Percentiles rank a stretch among this genome's conserved stretches.
Conservation (phyloP, 2,797 vertebrate species). For the Halcyon badia region DNA sequence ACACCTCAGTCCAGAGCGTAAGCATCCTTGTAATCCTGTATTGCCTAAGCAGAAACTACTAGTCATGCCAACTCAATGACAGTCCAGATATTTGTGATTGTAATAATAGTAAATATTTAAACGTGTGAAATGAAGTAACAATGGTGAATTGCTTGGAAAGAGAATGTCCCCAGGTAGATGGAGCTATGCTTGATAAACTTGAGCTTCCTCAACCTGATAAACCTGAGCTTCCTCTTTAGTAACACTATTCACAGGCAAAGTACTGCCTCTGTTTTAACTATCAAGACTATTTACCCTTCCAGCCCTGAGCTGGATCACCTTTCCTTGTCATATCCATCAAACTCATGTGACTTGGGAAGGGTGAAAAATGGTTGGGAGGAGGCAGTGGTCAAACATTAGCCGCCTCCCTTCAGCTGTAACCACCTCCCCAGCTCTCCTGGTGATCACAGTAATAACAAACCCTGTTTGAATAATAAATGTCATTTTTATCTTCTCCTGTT, state of each 20-base stretch:
- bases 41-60: conserved; percentile 50
- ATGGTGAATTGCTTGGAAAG: not conserved
- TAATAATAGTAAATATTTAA: not conserved
- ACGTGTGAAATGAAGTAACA: not conserved
- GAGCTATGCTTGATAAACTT: not conserved
- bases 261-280: not conserved
- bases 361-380: not conserved
- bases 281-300: not conserved
- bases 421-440: not conserved
- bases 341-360: not conserved
- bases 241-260: not conserved
- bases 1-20: not conserved
- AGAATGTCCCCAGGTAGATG: not conserved
- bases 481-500: not conserved
- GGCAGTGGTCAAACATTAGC: not conserved
- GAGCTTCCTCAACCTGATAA: not conserved
- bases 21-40: not conserved
- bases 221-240: not conserved
- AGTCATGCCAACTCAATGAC: not conserved
- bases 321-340: not conserved
- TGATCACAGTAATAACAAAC: not conserved
- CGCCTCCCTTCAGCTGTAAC: not conserved
- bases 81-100: not conserved
- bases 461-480: not conserved
- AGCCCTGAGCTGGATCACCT: not conserved